Percentiles rank a stretch among this genome's conserved stretches.
These are phyloP conservation scores for Tychaedon coryphoeus DNA, from an alignment of 2,113 vertebrate genomes.

Conservation along the genomic window DNA sequence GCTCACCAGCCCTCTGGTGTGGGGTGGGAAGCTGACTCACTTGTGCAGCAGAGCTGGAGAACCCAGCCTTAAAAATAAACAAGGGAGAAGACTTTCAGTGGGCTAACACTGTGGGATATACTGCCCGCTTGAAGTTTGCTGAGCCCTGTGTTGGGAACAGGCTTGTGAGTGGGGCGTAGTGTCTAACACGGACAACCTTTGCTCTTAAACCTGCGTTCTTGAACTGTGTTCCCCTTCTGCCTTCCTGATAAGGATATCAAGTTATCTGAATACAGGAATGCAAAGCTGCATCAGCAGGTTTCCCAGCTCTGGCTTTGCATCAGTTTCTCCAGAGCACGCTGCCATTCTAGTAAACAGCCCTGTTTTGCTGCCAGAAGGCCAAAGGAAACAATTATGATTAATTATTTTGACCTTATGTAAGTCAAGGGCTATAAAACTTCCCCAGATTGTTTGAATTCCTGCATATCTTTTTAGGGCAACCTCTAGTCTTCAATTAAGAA, in stretches of 20 bases:
- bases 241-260: conserved; percentile 8
- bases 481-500: background rate
- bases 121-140: background rate
- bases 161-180: background rate
- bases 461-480: background rate
- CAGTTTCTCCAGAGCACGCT: background rate
- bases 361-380: background rate
- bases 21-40: background rate
- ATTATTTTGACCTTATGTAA: background rate
- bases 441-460: background rate
- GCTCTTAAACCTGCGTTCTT: background rate
- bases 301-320: background rate
- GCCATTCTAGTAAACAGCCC: background rate
- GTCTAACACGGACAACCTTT: background rate
- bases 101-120: background rate
- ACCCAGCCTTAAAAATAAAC: background rate
- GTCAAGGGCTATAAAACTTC: background rate
- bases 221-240: background rate
- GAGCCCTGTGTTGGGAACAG: background rate
- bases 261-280: conserved; percentile 3
- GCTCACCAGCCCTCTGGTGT: fast-evolving
- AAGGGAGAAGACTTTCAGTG: background rate
- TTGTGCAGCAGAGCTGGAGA: background rate
- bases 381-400: conserved; percentile 5
- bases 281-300: conserved; percentile 32